phyloP scores from a whole-genome alignment of 2,113 vertebrate species.

The Gallinago paraguaiae region DNA sequence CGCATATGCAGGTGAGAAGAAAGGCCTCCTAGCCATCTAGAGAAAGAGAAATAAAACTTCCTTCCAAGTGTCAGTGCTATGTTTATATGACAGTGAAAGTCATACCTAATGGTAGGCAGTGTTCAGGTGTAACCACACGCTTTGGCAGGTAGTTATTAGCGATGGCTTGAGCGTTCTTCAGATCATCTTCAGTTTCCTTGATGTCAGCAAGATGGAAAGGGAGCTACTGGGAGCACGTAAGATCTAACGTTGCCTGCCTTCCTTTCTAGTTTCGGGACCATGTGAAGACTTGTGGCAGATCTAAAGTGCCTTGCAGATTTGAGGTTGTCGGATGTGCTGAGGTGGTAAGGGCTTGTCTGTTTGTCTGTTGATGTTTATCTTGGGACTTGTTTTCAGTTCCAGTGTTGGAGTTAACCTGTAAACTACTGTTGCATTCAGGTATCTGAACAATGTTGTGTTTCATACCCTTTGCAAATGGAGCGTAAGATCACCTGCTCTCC shows the following conservation, averaged over 20 bases:
- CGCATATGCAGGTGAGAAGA: not conserved
- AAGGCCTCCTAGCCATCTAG: not conserved
- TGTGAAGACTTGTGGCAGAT: conserved; percentile 78
- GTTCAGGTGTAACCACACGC: not conserved
- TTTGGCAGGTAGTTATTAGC: not conserved
- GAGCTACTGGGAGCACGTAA: not conserved
- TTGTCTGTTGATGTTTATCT: not conserved
- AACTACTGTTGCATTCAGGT: not conserved
- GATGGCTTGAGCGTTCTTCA: not conserved
- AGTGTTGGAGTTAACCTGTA: not conserved
- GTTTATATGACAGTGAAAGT: not conserved
- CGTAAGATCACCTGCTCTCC: not conserved
- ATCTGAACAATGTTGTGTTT: not conserved
- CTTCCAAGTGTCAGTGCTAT: not conserved
- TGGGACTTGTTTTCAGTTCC: not conserved
- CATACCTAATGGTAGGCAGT: rapidly evolving
- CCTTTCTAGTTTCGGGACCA: conserved; percentile 86
- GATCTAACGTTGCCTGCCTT: not conserved
- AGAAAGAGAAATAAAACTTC: not conserved
- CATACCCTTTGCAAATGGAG: not conserved
- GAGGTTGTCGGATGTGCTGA: conserved; percentile 81
- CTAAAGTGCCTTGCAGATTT: conserved; percentile 83
- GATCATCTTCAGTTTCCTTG: not conserved
- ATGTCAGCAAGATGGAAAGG: not conserved
- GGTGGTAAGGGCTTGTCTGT: conserved; percentile 66